Conservation (phyloP, 2,797 vertebrate species). For the Epinephelus malabaricus region DNA sequence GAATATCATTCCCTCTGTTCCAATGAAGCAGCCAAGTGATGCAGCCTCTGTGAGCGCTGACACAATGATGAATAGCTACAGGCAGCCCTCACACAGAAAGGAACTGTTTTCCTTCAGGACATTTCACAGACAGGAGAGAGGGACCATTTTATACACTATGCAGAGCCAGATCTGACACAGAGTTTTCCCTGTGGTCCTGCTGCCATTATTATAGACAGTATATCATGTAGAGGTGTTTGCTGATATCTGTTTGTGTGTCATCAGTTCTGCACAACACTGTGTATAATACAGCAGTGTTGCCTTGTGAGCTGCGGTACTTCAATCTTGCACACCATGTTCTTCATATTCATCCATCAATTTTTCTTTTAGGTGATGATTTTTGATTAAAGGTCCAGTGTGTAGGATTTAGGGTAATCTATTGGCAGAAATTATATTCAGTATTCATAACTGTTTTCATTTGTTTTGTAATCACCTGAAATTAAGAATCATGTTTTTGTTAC, state of each 20-base stretch:
- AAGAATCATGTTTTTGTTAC: too few relatives aligned
- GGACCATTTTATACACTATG: conserved; percentile 63
- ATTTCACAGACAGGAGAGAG: conserved; percentile 67
- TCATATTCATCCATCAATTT: conserved; percentile 3
- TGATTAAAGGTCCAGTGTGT: background rate
- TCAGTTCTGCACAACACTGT: conserved; percentile 32
- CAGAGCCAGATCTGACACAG: conserved; percentile 51
- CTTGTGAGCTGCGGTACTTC: background rate
- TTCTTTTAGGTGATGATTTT: background rate
- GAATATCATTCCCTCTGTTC: conserved; percentile 83
- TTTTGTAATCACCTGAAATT: too few relatives aligned
- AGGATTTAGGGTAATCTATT: too few relatives aligned
- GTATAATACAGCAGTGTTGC: conserved; percentile 15
- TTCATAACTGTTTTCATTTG: too few relatives aligned
- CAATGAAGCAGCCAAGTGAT: conserved; percentile 81
- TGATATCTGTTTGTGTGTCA: conserved; percentile 40
- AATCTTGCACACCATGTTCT: background rate
- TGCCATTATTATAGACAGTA: conserved; percentile 55
- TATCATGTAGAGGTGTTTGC: conserved; percentile 39
- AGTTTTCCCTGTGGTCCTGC: conserved; percentile 47
- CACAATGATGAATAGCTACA: conserved; percentile 84
- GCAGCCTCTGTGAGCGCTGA: conserved; percentile 76
- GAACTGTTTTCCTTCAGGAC: conserved; percentile 75
- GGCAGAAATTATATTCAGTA: too few relatives aligned
- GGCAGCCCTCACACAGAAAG: conserved; percentile 73